These are phyloP conservation scores for Serripes groenlandicus DNA, from an alignment of 2,888 invertebrate genomes.

Conservation along the genomic window DNA sequence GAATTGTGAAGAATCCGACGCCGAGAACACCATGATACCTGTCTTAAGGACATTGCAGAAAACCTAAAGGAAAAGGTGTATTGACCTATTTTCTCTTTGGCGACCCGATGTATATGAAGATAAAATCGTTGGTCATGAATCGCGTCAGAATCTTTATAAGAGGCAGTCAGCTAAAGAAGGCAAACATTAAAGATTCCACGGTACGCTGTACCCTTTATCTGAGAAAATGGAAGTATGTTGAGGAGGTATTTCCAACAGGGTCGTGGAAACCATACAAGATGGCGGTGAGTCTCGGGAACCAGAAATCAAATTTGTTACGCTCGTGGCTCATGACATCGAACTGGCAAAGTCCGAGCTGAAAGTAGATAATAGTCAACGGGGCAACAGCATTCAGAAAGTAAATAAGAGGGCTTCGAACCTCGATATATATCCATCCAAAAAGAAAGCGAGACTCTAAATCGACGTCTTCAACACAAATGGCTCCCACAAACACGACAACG, in stretches of 20 bases:
- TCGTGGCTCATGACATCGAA: conserved; percentile 27
- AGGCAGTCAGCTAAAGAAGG: background rate
- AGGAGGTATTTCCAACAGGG: too few relatives aligned
- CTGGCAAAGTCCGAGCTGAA: conserved; percentile 37
- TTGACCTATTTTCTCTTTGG: too few relatives aligned
- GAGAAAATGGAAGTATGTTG: conserved; percentile 23
- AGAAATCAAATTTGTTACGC: conserved; percentile 26
- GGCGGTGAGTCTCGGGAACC: background rate
- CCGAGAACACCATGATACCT: too few relatives aligned
- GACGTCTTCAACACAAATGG: background rate
- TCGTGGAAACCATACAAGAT: background rate
- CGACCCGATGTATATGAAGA: too few relatives aligned
- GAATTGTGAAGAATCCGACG: too few relatives aligned
- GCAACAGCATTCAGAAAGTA: background rate
- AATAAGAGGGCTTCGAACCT: background rate
- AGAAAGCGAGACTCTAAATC: background rate
- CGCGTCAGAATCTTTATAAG: background rate
- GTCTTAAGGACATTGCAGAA: too few relatives aligned
- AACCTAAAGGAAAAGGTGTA: too few relatives aligned
- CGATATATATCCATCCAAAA: conserved; percentile 16
- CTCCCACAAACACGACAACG: background rate
- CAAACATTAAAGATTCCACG: background rate
- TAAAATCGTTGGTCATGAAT: background rate
- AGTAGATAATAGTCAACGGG: too few relatives aligned
- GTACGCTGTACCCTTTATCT: conserved; percentile 17